A percentile compares a stretch with the other conserved stretches of the same genome.
These are phyloP conservation scores for Glyphotaelius pellucidus DNA, from an alignment of 2,888 invertebrate genomes.

Conservation along the genomic window DNA sequence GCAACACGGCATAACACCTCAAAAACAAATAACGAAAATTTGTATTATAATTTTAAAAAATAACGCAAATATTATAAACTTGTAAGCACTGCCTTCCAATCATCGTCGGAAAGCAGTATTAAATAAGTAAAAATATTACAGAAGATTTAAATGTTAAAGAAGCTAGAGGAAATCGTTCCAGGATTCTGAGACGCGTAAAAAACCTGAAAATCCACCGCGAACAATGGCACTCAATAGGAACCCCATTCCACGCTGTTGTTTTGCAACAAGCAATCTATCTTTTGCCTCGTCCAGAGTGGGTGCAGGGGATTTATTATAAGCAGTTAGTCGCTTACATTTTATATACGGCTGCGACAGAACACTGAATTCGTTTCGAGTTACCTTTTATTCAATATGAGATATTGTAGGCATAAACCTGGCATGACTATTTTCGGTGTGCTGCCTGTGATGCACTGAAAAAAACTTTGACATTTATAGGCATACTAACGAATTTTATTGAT, in stretches of 20 bases:
- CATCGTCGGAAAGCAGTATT: not conserved
- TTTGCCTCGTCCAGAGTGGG: conserved; percentile 14
- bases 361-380: too few species aligned
- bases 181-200: conserved; percentile 19
- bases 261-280: conserved; percentile 22
- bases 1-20: too few species aligned
- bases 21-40: too few species aligned
- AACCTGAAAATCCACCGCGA: conserved; percentile 32
- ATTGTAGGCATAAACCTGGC: not conserved
- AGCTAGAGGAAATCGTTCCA: conserved; percentile 8
- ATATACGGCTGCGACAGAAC: not conserved
- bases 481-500: not conserved
- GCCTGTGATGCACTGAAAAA: not conserved
- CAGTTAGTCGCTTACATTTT: not conserved
- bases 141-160: not conserved
- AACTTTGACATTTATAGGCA: not conserved
- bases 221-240: conserved; percentile 37
- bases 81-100: not conserved
- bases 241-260: conserved; percentile 21
- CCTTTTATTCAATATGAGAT: not conserved
- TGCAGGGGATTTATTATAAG: not conserved
- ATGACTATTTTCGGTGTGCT: not conserved
- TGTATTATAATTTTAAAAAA: too few species aligned
- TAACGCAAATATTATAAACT: too few species aligned
- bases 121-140: not conserved